A percentile compares a stretch with the other conserved stretches of the same genome.
phyloP scores from a whole-genome alignment of 23 tunicate genomes.

The Styela clava region DNA sequence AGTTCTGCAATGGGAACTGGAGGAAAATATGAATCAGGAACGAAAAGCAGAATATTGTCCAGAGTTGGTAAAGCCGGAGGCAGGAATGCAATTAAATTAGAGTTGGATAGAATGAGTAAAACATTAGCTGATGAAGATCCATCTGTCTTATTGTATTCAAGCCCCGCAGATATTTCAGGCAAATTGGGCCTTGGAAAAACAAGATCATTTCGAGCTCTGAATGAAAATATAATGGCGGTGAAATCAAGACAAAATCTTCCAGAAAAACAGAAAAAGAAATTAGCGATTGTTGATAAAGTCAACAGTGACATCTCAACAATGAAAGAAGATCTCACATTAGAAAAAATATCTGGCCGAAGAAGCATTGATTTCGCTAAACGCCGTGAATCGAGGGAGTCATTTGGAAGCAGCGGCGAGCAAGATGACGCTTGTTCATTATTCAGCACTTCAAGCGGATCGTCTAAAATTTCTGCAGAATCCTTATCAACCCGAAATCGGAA shows the following conservation, averaged over 20 bases:
- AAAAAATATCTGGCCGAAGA: conserved; percentile 2
- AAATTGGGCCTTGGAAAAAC: conserved; percentile 64
- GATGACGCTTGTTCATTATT: neutral
- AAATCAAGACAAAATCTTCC: conserved; percentile 72
- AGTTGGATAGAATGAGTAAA: conserved; percentile 52
- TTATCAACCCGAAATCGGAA: neutral
- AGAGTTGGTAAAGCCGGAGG: conserved; percentile 7
- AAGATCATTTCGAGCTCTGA: conserved; percentile 45
- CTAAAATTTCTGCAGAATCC: neutral
- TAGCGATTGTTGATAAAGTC: conserved; percentile 40
- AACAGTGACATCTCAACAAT: conserved; percentile 44
- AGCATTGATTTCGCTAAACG: neutral
- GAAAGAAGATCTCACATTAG: conserved; percentile 8
- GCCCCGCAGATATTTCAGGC: conserved; percentile 55
- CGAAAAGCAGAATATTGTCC: neutral
- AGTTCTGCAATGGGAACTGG: neutral
- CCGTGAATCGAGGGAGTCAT: neutral
- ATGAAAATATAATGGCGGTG: conserved; percentile 61
- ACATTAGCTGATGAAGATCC: conserved; percentile 76
- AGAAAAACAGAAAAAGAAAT: conserved; percentile 39
- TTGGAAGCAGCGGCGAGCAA: neutral
- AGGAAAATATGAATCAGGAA: neutral
- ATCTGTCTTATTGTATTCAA: conserved; percentile 63
- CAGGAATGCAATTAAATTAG: neutral
- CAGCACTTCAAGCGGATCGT: neutral